Evolutionary conservation across 2,113 vertebrate genomes (phyloP), one percentile per base, ranked within the genome.

Genomic region (Pica pica): DNA sequence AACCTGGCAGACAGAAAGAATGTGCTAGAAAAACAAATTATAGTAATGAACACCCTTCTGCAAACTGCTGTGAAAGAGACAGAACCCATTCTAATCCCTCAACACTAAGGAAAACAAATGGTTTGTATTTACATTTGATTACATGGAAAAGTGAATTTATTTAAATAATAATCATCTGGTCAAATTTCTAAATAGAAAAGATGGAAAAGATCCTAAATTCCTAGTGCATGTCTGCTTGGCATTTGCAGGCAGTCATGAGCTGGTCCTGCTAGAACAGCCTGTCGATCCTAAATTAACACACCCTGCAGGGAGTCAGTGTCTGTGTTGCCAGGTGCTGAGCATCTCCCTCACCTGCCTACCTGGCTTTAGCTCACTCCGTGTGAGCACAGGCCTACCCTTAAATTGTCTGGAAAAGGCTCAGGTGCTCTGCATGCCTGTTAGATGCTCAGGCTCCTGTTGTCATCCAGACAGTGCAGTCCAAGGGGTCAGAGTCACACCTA

Each of bases 21-120:
- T 59, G 75, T 88, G 26, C 63, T 83, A 47, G 59, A 83, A 77
- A 96, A 96, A 77, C n/a, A 93, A 88, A 65, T 73, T 6, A 37
- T 33, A 42, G 42, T 80, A 94, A 86, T 50, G 64, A 76, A 92
- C 24, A 88, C 19, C 2, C 1, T 74, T 88, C 42, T 63, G 37
- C 27, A 81, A 69, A 83, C 21, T 89, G 33, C 30, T 63, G 19
- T 67, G 81, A 53, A 57, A 67, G 55, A 73, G 33, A 61, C 2
- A 7, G 70, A 83, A 75, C 13, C 37, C 20, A 35, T 69, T 22
- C 19, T 59, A 92, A 90, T 67, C 64, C 27, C 64, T 52, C 56
- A 90, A 47, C 8, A 27, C 20, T 39, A 77, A 76, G 50, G 57
- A 61, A 95, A 96, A 92, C 23, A 87, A 90, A 73, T 63, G 42